Evolutionary conservation across 2,888 invertebrate species (phyloP).

Genomic region (Apodemia mormo): DNA sequence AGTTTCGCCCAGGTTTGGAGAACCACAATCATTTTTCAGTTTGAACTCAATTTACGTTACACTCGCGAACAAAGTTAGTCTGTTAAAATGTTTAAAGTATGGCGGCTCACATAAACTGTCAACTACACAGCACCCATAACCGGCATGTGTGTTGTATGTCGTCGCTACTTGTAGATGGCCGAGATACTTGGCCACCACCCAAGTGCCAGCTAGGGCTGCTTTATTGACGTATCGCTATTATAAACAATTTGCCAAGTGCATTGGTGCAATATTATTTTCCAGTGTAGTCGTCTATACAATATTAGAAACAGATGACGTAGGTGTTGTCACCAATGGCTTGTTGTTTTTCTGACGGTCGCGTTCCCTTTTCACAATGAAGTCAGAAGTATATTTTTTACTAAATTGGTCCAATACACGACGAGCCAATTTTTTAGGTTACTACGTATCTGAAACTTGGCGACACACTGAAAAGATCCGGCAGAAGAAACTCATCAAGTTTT

Average conservation of each 20-base stretch:
- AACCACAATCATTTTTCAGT: background rate
- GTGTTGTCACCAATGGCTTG: too few relatives aligned
- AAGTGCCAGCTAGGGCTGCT: slow-evolving; percentile 8
- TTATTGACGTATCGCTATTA: slow-evolving; percentile 19
- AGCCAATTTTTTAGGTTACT: too few relatives aligned
- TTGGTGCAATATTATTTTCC: background rate
- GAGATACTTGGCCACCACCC: slow-evolving; percentile 19
- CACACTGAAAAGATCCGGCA: too few relatives aligned
- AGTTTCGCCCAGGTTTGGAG: too few relatives aligned
- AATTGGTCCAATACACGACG: too few relatives aligned
- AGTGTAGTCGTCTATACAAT: background rate
- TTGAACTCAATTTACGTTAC: slow-evolving; percentile 10
- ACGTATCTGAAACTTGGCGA: too few relatives aligned
- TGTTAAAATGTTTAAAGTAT: slow-evolving; percentile 18
- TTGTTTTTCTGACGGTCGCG: too few relatives aligned
- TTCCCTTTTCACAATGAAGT: too few relatives aligned
- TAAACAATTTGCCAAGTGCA: slow-evolving; percentile 7
- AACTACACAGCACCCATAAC: slow-evolving; percentile 18
- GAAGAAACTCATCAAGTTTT: too few relatives aligned
- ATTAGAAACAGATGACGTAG: too few relatives aligned
- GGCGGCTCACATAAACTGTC: slow-evolving; percentile 19
- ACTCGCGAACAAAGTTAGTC: slow-evolving; percentile 12
- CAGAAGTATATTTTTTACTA: too few relatives aligned
- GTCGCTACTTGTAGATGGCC: background rate
- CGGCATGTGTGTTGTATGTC: slow-evolving; percentile 19